Base-by-base conservation (phyloP, 2,888 invertebrate genomes). In the Dicroscelio sp. region DNA sequence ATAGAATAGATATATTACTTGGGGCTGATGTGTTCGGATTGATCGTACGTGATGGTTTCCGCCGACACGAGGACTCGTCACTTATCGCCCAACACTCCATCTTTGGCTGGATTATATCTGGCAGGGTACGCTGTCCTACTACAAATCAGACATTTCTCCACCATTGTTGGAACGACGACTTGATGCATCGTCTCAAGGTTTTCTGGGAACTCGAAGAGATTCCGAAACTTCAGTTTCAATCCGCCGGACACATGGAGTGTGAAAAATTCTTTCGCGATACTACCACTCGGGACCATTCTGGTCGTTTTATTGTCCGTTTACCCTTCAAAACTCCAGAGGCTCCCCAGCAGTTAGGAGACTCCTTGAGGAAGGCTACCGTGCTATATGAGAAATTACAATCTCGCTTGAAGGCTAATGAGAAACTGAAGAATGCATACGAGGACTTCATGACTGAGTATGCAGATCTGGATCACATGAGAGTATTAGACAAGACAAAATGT, bases 131-230 rank as follows among this genome's bases (percentile, higher is more conserved):
- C 2, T 4, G 0, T 10, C 4, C 43, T 0, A 12, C 43, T n/a
- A 0, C 27, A 2, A 20, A 17, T 5, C 10, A 10, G 1, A 27
- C 48, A 25, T 30, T n/a, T 17, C 33, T 52, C 2, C 38, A 80
- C 23, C 67, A 67, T 33, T 31, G 14, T 52, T 0, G 55, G 12
- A 6, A 38, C 2, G 65, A 43, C 1, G 20, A 33, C 0, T 14
- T 80, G 23, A 33, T 33, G 17, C 25, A 48, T 2, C 25, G 33
- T n/a, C n/a, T 69, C 20, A 20, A 27, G 2, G 27, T 35, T 0
- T 82, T 82, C 23, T 82, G 82, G 82, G 82, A 82, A 38, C 38
- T 82, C 2, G 82, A 82, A 27, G 30, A 43, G 0, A 23, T 71
- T 8, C 55, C 55, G 17, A 43, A 43, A 14, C 43, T 14, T 43